Conservation (phyloP, 1,140 invertebrate genomes). For the Drosophila auraria region DNA sequence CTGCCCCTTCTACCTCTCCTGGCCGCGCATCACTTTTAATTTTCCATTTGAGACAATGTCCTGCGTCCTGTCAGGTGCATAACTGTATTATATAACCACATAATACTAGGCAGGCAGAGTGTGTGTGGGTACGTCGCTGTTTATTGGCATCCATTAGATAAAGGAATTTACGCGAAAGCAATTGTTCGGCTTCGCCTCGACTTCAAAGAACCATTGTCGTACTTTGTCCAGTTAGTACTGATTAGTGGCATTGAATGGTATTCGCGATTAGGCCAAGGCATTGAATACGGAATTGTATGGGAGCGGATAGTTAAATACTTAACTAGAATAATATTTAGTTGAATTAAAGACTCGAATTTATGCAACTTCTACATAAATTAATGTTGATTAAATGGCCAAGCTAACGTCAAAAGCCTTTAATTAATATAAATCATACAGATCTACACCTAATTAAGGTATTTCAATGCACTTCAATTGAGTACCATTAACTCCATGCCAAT, state of each 20-base stretch:
- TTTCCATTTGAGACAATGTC: conserved; percentile 70
- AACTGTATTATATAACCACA: conserved; percentile 56
- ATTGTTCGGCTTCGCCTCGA: conserved; percentile 41
- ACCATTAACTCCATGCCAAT: conserved; percentile 2
- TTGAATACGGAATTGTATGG: background rate
- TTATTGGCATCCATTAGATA: conserved; percentile 82
- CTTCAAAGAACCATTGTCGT: conserved; percentile 41
- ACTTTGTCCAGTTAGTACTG: conserved; percentile 42
- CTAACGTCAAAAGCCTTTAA: conserved; percentile 10
- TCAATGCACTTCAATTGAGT: background rate
- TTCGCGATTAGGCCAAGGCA: background rate
- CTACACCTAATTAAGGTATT: conserved; percentile 10
- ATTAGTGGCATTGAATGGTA: conserved; percentile 32
- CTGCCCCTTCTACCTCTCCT: background rate
- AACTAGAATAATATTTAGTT: background rate
- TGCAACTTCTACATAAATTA: too few species aligned
- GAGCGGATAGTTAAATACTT: background rate
- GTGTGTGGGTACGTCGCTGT: conserved; percentile 34
- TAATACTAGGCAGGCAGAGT: conserved; percentile 12
- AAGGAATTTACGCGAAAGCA: conserved; percentile 72
- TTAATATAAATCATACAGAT: conserved; percentile 7
- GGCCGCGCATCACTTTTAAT: conserved; percentile 77
- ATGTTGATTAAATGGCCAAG: background rate
- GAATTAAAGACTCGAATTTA: too few species aligned
- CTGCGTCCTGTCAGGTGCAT: conserved; percentile 68